Conservation (phyloP, 2,797 vertebrate species). For the Silurus aristotelis region DNA sequence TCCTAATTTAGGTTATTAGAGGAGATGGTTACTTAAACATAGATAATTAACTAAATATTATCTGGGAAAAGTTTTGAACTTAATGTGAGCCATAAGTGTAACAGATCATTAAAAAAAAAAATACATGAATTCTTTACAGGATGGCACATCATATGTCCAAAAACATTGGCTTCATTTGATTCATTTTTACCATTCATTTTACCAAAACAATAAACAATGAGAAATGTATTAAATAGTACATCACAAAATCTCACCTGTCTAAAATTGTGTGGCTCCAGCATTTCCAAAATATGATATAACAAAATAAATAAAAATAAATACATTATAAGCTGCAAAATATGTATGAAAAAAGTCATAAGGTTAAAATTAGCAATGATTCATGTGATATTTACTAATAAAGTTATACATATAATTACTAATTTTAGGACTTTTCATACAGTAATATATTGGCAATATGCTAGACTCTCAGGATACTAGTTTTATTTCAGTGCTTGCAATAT, state of each 20-base stretch:
- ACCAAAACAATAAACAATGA: not conserved
- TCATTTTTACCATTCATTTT: not conserved
- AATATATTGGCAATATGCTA: not conserved
- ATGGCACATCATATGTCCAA: not conserved
- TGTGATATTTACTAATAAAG: no score
- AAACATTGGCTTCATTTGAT: not conserved
- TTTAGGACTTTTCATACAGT: no score
- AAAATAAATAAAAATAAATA: no score
- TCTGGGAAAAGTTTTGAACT: not conserved
- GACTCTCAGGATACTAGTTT: not conserved
- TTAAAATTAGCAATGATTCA: not conserved
- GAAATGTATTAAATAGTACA: not conserved
- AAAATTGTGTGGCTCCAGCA: no score
- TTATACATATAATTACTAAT: no score
- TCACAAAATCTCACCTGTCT: no score
- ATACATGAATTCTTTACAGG: not conserved
- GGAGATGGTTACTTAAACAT: no score
- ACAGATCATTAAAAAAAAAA: not conserved
- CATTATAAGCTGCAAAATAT: not conserved
- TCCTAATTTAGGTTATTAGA: not conserved
- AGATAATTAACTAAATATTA: not conserved
- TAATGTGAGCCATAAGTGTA: not conserved
- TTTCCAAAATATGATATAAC: not conserved
- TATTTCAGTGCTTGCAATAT: no score
- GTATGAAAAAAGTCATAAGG: not conserved